Evolutionary conservation across 2,888 invertebrate species (phyloP), one percentile per base, ranked within the genome.

Genomic region (Agrotis segetum): DNA sequence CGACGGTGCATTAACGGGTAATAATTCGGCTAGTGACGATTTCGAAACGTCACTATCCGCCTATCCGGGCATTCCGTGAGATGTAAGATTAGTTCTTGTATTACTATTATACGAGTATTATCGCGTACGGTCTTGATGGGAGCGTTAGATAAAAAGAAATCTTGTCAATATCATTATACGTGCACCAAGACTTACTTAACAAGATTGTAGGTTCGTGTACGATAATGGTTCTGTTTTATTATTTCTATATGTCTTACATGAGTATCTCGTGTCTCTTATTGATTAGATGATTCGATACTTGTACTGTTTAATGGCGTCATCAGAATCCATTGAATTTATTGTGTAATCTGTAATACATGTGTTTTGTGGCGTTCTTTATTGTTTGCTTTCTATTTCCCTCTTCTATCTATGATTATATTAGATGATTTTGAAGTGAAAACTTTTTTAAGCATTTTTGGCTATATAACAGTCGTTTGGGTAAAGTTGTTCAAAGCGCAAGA

Each of bases 111-210:
- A n/a, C n/a, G n/a, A n/a, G n/a, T n/a, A n/a, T n/a, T 93, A 94
- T 93, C 92, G 89, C 89, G 89, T 88, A 71, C 85, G 79, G 81
- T 74, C 68, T 84, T 91, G 94, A 95, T 94, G 91, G 88, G 88
- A 90, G 86, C 83, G 88, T 73, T 77, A 78, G 94, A 95, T 95
- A 94, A 93, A 92, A 91, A 88, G 50, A 91, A 89, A 89, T 87
- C 92, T 91, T 93, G 92, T 95, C 94, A 92, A 94, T 93, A 93
- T 93, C 92, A 93, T 93, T 94, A 94, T 88, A 88, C 88, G 85
- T 89, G 88, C 91, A 91, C 90, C 88, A 89, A 90, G 89, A 82
- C 87, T 89, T 91, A 93, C 92, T 92, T 92, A 94, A 94, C 92
- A 91, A 95, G 93, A 94, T 94, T 92, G 92, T 92, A 87, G 89